Evolutionary conservation across 2,113 vertebrate species (phyloP).

Genomic region (Mormyrus iriodes): DNA sequence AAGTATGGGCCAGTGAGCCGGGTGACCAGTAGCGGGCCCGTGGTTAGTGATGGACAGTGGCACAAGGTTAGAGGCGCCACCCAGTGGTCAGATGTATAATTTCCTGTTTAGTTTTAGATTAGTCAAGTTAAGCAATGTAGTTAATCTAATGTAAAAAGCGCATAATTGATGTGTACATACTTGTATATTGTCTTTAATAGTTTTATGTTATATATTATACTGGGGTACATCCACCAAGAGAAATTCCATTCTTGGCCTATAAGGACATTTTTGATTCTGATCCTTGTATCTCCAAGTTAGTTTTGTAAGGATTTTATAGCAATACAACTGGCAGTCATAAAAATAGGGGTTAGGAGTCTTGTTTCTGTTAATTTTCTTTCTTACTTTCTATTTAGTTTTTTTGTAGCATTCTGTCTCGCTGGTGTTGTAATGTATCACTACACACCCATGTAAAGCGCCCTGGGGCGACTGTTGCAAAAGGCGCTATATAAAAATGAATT

Average conservation of each 20-base stretch:
- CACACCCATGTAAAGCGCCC: not conserved
- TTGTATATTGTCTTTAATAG: not conserved
- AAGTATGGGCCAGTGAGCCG: conserved; percentile 74
- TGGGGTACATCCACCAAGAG: not conserved
- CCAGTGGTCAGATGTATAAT: not conserved
- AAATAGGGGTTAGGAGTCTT: not conserved
- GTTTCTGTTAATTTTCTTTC: not conserved
- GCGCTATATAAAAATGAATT: too few species aligned
- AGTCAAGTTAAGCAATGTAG: not conserved
- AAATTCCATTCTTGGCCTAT: not conserved
- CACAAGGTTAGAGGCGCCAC: conserved; percentile 68
- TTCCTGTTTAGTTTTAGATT: not conserved
- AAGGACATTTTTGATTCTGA: not conserved
- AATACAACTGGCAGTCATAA: too few species aligned
- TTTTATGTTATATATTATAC: not conserved
- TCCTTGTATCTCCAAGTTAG: not conserved
- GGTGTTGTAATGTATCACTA: not conserved
- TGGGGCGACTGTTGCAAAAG: not conserved
- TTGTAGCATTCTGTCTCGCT: not conserved
- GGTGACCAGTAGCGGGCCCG: conserved; percentile 80
- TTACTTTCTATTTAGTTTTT: not conserved
- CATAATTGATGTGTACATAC: not conserved
- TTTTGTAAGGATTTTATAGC: not conserved
- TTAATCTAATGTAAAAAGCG: not conserved
- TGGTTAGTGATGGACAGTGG: conserved; percentile 85